Base-by-base conservation (phyloP, 2,113 vertebrate genomes). In the Mellivora capensis region DNA sequence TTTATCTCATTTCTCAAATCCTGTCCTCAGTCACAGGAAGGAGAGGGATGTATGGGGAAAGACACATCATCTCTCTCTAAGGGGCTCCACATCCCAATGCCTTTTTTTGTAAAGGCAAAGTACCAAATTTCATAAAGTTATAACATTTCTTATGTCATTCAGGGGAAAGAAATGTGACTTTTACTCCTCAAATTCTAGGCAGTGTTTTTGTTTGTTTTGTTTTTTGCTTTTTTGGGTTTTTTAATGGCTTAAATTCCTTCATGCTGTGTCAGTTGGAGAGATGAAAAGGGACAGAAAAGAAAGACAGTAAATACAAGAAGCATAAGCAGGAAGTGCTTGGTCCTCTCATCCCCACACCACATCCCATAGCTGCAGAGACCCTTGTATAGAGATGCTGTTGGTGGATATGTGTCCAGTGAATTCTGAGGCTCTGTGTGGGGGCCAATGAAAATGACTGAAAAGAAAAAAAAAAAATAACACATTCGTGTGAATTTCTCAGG, bases 51-150 rank as follows among this genome's bases (percentile, higher is more conserved):
- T 69, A 82, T 61, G 72, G 80, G 23, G 79, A 80, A 94, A 64
- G 57, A 37, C 57, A 90, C 12, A 10, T 84, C 4, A 4, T n/a
- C 37, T 90, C 25, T 87, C 20, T 81, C 47, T 94, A 18, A 3
- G 57, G 76, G 84, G 49, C 61, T 96, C 94, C 61, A 57, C 9
- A 3, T 87, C 23, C 62, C 31, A 62, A n/a, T 37, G 42, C 34
- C 18, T 79, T 34, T 42, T 79, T 14, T 77, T 42, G 44, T 39
- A 27, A 94, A 95, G 64, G 27, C 27, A 57, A 76, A 88, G 59
- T 74, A 79, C 72, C 59, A 52, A 39, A 44, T 93, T 93, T 96
- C 61, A 59, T 81, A 77, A 94, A 79, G 4, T 69, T 49, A 54
- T 71, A 67, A 76, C 23, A 64, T 10, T 21, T 10, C 12, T 86